Evolutionary conservation across 1,140 invertebrate species (phyloP).

Genomic region (Trichonephila clavipes): DNA sequence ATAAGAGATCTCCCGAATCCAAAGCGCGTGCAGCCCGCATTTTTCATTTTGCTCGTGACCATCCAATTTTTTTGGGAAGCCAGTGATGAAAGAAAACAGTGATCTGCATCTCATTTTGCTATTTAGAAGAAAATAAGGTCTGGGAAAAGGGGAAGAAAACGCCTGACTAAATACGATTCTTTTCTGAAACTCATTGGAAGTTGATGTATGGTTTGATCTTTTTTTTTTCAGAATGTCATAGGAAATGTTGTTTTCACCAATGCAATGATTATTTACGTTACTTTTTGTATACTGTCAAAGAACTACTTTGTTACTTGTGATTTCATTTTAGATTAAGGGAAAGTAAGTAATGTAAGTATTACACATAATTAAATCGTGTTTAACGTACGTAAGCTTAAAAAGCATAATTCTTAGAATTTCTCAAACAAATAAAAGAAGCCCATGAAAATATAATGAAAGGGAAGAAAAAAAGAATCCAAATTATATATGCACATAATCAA

Average conservation of each 20-base stretch:
- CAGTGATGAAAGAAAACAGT: slow-evolving; percentile 31
- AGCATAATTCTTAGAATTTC: no score
- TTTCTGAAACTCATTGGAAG: slow-evolving; percentile 2
- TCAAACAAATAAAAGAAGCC: no score
- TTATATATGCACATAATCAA: no score
- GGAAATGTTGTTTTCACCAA: background rate
- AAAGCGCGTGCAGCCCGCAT: slow-evolving; percentile 54
- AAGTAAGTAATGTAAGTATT: no score
- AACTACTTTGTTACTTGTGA: background rate
- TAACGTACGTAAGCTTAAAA: no score
- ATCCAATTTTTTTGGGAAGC: slow-evolving; percentile 49
- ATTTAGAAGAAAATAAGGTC: slow-evolving; percentile 8
- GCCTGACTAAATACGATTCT: slow-evolving; percentile 24
- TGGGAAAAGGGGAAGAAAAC: background rate
- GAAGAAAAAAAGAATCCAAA: no score
- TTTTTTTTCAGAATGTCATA: background rate
- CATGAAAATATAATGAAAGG: no score
- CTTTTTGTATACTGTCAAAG: background rate
- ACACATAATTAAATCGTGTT: no score
- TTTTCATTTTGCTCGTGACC: slow-evolving; percentile 52
- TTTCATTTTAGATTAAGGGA: background rate
- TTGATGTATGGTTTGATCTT: slow-evolving; percentile 1
- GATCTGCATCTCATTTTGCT: slow-evolving; percentile 22
- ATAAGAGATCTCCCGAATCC: slow-evolving; percentile 52
- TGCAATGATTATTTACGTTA: background rate